Base-by-base conservation (phyloP, 2,888 invertebrate genomes). In the Automeris io region DNA sequence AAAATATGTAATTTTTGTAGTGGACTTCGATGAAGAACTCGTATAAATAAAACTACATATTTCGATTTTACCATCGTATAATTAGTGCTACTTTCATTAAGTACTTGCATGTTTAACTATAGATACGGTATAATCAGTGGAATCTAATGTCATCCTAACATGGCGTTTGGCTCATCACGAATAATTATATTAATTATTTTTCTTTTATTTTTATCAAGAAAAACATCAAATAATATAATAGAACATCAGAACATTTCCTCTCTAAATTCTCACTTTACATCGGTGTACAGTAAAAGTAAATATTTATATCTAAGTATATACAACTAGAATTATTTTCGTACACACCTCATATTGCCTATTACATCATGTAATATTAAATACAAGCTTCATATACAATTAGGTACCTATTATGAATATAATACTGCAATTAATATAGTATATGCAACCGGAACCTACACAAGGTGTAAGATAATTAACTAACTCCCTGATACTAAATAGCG, bases 191-290 rank as follows among this genome's bases (percentile, higher is more conserved):
- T n/a, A n/a, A n/a, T n/a, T n/a, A n/a, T n/a, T n/a, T n/a, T 40
- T 34, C 22, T 19, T 12, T 11, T 29, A 11, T 11, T 11, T 41
- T 39, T 25, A 32, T 9, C 12, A 44, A 42, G 37, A 43, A 23
- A 29, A 33, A 39, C 29, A 39, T 22, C 37, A 37, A 39, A 33
- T 25, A 51, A 45, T 47, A 56, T 64, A 64, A 62, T 64, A 64
- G 64, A 64, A 57, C 50, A 62, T 51, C 52, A 51, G 53, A 53
- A 57, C 46, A 46, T 53, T 44, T 47, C 39, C 35, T 40, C 38
- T 40, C 47, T 41, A 32, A 29, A 45, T 31, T 37, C 33, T 22
- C 42, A 41, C 29, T 41, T 45, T 39, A 53, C 48, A 46, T 31
- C 37, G 41, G 41, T 26, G 31, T 46, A 45, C 41, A 46, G 12